Conservation (phyloP, 2,113 vertebrate genomes). For the Oreochromis tanganicae region DNA sequence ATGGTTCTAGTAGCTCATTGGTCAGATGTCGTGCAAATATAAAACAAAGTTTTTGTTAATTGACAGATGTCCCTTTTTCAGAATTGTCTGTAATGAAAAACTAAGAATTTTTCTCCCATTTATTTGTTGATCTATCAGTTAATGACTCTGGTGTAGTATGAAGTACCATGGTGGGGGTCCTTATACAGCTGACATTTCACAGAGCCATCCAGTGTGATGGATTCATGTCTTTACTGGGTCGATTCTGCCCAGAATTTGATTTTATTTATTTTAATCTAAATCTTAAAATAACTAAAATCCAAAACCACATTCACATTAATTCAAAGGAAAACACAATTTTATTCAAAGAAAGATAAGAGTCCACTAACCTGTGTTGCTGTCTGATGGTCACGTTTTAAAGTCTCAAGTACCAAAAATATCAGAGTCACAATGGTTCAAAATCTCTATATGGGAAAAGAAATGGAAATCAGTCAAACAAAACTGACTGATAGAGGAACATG, state of each 20-base stretch:
- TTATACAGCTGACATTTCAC: neutral
- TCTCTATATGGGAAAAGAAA: neutral
- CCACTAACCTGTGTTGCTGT: neutral
- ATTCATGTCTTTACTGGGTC: neutral
- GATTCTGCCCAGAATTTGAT: neutral
- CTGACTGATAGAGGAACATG: neutral
- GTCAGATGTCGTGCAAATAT: neutral
- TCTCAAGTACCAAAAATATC: neutral
- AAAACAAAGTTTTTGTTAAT: neutral
- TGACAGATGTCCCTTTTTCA: neutral
- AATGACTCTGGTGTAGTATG: neutral
- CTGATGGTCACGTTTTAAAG: neutral
- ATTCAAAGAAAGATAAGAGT: neutral
- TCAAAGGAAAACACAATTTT: neutral
- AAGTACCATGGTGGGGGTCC: neutral
- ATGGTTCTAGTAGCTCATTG: neutral
- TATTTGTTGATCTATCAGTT: neutral
- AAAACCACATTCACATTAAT: neutral
- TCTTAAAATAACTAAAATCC: neutral
- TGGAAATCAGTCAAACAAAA: neutral
- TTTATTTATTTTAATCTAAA: neutral
- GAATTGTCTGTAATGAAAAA: neutral
- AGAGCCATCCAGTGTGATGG: fast-evolving
- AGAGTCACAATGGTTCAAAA: neutral
- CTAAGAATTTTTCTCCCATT: neutral